phyloP scores from a whole-genome alignment of 2,797 vertebrate species.

The Sciaenops ocellatus region DNA sequence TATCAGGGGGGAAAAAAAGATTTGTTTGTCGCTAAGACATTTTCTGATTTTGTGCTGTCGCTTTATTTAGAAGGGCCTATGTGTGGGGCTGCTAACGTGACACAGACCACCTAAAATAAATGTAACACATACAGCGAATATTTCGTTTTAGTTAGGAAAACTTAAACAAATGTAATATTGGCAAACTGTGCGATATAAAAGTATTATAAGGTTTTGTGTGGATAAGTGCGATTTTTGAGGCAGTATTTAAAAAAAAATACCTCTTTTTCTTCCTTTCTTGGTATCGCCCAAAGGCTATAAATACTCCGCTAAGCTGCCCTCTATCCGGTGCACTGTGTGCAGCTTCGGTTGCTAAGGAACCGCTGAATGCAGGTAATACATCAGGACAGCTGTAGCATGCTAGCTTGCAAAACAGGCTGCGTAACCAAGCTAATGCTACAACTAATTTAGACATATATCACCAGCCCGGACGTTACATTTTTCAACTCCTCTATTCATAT shows the following conservation, averaged over 20 bases:
- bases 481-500: not conserved
- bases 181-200: fast-evolving
- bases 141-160: fast-evolving
- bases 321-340: conserved; percentile 57
- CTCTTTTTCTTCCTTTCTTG: conserved; percentile 44
- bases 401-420: conserved; percentile 61
- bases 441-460: not conserved
- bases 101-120: not conserved
- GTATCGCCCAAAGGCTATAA: conserved; percentile 80
- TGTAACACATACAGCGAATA: not conserved
- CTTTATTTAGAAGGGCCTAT: conserved; percentile 54
- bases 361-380: conserved; percentile 81
- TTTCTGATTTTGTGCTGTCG: conserved; percentile 11
- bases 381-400: conserved; percentile 78
- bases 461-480: not conserved
- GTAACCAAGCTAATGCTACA: conserved; percentile 58
- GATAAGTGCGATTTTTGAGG: not conserved
- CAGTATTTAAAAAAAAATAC: not conserved
- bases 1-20: too few relatives aligned
- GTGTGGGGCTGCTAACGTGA: not conserved
- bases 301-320: conserved; percentile 40
- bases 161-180: fast-evolving
- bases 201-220: fast-evolving
- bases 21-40: not conserved
- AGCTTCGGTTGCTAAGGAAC: conserved; percentile 86